phyloP scores from a whole-genome alignment of 2,888 invertebrate species.

The Tiliacea citrago region DNA sequence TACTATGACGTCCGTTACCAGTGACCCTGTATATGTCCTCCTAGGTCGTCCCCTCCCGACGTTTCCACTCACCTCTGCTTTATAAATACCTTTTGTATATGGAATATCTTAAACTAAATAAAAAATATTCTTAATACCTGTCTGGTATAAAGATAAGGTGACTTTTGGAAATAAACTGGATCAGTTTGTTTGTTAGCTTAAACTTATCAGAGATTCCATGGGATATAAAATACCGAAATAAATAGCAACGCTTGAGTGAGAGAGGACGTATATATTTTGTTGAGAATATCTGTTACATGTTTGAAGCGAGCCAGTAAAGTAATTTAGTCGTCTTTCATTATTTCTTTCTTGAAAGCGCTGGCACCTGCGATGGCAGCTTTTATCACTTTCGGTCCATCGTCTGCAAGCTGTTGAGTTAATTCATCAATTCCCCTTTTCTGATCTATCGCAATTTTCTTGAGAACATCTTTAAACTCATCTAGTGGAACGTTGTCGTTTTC shows the following conservation, averaged over 20 bases:
- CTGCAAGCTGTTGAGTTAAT: slow-evolving; percentile 66
- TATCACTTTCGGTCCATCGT: slow-evolving; percentile 69
- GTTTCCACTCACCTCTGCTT: no score
- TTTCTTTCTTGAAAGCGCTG: slow-evolving; percentile 72
- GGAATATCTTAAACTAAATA: neutral
- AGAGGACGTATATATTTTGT: slow-evolving; percentile 14
- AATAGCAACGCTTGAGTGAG: slow-evolving; percentile 7
- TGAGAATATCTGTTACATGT: neutral
- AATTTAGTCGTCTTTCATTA: slow-evolving; percentile 33
- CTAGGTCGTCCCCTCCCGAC: no score
- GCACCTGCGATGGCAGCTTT: slow-evolving; percentile 71
- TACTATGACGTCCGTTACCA: no score
- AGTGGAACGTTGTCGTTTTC: slow-evolving; percentile 64
- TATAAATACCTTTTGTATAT: neutral
- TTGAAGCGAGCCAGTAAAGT: neutral
- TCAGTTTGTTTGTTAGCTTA: neutral
- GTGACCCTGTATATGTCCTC: no score
- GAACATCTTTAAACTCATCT: slow-evolving; percentile 72
- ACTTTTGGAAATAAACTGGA: neutral
- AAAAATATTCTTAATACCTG: neutral
- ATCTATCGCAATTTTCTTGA: slow-evolving; percentile 71
- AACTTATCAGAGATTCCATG: no score
- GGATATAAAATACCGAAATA: neutral
- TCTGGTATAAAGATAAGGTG: neutral
- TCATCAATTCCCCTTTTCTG: slow-evolving; percentile 73